Conservation (phyloP, 2,113 vertebrate genomes). For the Sapayoa aenigma region DNA sequence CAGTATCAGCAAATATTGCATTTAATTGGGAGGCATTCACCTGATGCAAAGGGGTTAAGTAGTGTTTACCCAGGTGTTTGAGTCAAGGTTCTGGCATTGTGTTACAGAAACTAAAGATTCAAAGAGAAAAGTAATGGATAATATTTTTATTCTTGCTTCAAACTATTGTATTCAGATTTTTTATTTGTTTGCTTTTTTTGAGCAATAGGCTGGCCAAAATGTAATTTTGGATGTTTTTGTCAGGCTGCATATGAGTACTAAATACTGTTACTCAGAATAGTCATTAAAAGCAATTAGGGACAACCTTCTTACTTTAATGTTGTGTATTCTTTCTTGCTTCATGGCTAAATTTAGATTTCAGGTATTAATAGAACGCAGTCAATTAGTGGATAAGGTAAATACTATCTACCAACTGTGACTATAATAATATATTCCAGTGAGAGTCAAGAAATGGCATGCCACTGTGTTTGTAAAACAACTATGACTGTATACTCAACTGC, state of each 20-base stretch:
- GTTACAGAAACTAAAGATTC: not conserved
- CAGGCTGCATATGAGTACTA: not conserved
- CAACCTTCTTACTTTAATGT: not conserved
- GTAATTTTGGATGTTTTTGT: not conserved
- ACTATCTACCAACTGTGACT: not conserved
- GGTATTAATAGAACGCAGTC: not conserved
- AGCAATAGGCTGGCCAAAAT: fast-evolving
- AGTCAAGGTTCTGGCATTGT: not conserved
- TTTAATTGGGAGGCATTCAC: not conserved
- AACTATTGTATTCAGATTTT: not conserved
- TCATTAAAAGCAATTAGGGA: not conserved
- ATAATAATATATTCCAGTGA: not conserved
- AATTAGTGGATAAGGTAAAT: not conserved
- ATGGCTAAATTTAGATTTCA: not conserved
- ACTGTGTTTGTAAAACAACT: not conserved
- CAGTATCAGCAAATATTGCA: not conserved
- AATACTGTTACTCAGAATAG: not conserved
- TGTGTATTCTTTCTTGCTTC: not conserved
- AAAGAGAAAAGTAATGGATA: not conserved
- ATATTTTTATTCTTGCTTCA: not conserved
- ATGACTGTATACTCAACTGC: not conserved
- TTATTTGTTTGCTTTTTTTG: not conserved
- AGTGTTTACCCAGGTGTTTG: not conserved
- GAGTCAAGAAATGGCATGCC: not conserved
- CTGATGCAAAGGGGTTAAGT: not conserved